Percentiles rank a stretch among this genome's conserved stretches.
Conservation (phyloP, 2,888 invertebrate species). For the Adelphocoris suturalis region DNA sequence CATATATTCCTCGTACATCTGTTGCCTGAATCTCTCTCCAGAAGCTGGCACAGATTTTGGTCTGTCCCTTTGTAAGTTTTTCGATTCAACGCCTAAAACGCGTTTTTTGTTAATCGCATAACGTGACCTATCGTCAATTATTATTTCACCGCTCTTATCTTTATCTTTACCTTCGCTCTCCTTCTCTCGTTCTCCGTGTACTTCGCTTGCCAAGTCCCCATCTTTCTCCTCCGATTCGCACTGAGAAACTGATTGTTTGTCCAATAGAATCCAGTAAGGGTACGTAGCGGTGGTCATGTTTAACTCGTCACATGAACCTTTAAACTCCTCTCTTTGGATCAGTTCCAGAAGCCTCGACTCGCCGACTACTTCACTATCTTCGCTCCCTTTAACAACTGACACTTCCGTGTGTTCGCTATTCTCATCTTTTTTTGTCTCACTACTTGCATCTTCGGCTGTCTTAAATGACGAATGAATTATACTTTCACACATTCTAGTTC, state of each 20-base stretch:
- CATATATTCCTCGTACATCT: slow-evolving; percentile 92
- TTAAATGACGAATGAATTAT: neutral
- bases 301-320: slow-evolving; percentile 73
- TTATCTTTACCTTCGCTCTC: neutral
- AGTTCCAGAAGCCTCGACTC: slow-evolving; percentile 82
- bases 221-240: slow-evolving; percentile 22
- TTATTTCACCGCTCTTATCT: neutral
- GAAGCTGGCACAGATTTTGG: slow-evolving; percentile 80
- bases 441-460: neutral
- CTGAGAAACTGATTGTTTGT: slow-evolving; percentile 43
- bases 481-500: neutral
- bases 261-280: slow-evolving; percentile 65
- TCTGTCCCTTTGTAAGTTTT: slow-evolving; percentile 70
- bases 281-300: slow-evolving; percentile 68
- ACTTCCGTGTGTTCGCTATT: slow-evolving; percentile 27
- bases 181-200: neutral
- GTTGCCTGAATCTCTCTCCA: slow-evolving; percentile 83
- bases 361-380: slow-evolving; percentile 72
- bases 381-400: slow-evolving; percentile 67
- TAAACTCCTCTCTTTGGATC: slow-evolving; percentile 79
- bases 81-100: neutral
- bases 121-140: neutral
- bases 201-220: neutral
- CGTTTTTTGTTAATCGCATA: neutral
- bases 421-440: slow-evolving; percentile 49